Evolutionary conservation across 92 coral and sea anemone species (phyloP).

Genomic region (Porites cylindrica): DNA sequence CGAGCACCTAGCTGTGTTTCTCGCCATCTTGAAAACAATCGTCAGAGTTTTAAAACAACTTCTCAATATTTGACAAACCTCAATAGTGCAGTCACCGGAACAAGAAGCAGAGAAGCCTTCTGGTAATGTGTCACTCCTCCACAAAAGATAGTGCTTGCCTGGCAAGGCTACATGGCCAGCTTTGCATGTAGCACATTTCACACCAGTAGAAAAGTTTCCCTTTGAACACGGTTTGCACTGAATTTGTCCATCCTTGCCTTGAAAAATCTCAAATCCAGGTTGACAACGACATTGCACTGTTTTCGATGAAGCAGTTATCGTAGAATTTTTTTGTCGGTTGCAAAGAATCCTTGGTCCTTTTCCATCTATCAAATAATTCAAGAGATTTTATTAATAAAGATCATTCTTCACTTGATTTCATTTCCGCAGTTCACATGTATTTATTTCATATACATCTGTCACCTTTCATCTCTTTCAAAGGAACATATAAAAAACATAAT

Average conservation of each 20-base stretch:
- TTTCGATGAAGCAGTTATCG: background rate
- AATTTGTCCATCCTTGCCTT: background rate
- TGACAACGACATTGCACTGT: constrained; percentile 69
- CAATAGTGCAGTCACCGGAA: constrained; percentile 70
- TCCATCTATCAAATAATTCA: background rate
- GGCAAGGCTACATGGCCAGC: constrained; percentile 78
- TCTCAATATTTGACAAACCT: constrained; percentile 46
- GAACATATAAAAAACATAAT: too few species aligned
- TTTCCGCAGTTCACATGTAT: too few species aligned
- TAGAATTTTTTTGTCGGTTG: background rate
- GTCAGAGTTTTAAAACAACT: too few species aligned
- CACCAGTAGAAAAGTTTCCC: constrained; percentile 66
- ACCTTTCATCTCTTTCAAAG: too few species aligned
- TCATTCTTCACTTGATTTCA: background rate
- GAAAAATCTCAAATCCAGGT: constrained; percentile 67
- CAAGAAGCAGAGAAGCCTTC: constrained; percentile 76
- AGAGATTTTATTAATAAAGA: background rate
- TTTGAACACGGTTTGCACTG: constrained; percentile 57
- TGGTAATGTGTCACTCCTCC: constrained; percentile 64
- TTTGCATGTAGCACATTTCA: constrained; percentile 62
- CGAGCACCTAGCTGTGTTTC: too few species aligned
- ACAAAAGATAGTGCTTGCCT: constrained; percentile 78
- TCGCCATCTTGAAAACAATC: too few species aligned
- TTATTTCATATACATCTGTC: too few species aligned
- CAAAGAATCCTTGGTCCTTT: constrained; percentile 15